Evolutionary conservation across 2,113 vertebrate species (phyloP).

Genomic region (Salvelinus sp.): DNA sequence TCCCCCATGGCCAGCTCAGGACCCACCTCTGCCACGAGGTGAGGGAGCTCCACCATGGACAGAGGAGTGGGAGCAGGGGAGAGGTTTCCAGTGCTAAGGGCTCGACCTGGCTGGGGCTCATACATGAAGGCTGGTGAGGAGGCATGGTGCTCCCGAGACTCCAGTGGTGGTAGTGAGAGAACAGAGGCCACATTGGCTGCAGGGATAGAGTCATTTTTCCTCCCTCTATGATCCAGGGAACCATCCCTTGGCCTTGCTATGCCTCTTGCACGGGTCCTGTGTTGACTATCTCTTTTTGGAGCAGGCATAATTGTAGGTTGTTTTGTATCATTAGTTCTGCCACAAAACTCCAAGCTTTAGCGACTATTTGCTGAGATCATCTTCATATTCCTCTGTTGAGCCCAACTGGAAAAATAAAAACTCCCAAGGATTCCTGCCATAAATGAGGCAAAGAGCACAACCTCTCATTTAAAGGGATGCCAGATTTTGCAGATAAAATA

Average conservation of each 20-base stretch:
- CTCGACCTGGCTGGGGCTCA: constrained; percentile 11
- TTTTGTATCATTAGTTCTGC: neutral
- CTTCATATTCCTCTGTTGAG: neutral
- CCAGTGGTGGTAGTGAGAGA: constrained; percentile 13
- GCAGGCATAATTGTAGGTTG: neutral
- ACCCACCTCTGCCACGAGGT: constrained; percentile 37
- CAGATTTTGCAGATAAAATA: neutral
- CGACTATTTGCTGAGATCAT: neutral
- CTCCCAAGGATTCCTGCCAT: too few species aligned
- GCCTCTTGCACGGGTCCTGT: neutral
- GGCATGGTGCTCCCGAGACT: neutral
- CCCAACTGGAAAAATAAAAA: too few species aligned
- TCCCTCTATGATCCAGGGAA: neutral
- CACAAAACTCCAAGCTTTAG: neutral
- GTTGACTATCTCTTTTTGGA: neutral
- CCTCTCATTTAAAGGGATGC: neutral
- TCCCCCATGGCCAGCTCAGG: constrained; percentile 23
- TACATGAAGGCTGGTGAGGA: constrained; percentile 16
- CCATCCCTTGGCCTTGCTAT: neutral
- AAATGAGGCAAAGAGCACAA: neutral
- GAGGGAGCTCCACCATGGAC: constrained; percentile 50
- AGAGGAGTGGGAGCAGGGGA: constrained; percentile 13
- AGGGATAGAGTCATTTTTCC: constrained; percentile 16
- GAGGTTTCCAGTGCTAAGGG: constrained; percentile 6
- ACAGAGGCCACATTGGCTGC: too few species aligned